These are phyloP conservation scores for Pyrrhopygopsis socrates DNA, from an alignment of 2,888 invertebrate genomes.

Conservation along the genomic window DNA sequence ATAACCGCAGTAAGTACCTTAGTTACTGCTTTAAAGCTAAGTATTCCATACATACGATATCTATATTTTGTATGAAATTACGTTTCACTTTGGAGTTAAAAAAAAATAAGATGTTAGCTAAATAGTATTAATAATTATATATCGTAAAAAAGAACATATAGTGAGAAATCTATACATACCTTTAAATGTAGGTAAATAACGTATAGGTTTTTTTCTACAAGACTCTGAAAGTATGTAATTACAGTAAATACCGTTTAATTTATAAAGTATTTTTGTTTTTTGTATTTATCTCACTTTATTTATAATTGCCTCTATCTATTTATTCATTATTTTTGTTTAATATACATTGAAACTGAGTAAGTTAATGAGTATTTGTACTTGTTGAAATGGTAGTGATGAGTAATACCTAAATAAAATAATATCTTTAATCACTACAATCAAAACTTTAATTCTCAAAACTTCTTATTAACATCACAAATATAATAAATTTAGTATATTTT, in stretches of 20 bases:
- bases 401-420: conserved; percentile 24
- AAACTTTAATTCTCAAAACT: conserved; percentile 17
- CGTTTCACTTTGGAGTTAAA: no score
- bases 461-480: conserved; percentile 5
- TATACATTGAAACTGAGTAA: background rate
- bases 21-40: no score
- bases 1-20: no score
- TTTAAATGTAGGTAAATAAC: background rate
- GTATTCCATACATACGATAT: no score
- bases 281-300: background rate
- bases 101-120: background rate
- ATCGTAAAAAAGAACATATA: background rate
- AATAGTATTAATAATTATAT: background rate
- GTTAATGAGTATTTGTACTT: conserved; percentile 13
- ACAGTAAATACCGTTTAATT: background rate
- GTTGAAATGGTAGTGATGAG: conserved; percentile 12
- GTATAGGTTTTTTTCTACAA: background rate
- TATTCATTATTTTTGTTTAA: conserved; percentile 18
- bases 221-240: background rate
- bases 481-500: conserved; percentile 11
- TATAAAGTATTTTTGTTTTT: background rate
- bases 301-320: background rate
- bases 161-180: background rate
- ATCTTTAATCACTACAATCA: conserved; percentile 8
- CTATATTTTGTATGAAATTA: no score